These are phyloP conservation scores for Parus major DNA, from an alignment of 2,113 vertebrate species.

Conservation along the genomic window DNA sequence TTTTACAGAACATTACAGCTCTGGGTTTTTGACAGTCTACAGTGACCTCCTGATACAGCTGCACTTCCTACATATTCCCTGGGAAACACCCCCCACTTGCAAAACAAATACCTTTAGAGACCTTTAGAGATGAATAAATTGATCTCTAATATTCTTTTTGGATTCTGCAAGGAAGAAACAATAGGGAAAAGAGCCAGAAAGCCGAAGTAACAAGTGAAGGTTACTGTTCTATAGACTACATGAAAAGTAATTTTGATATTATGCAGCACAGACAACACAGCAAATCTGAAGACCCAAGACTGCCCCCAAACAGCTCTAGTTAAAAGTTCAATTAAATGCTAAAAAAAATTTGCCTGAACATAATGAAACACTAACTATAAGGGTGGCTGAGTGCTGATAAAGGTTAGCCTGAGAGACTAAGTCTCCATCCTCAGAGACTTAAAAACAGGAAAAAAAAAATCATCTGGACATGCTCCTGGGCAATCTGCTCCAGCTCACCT, in stretches of 20 bases:
- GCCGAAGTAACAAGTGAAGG: not conserved
- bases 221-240: not conserved
- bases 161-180: not conserved
- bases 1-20: not conserved
- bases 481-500: not conserved
- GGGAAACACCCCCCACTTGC: not conserved
- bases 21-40: not conserved
- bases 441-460: not conserved
- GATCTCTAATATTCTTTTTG: not conserved
- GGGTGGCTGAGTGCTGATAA: not conserved
- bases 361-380: not conserved
- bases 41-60: not conserved
- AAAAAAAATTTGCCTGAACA: not conserved
- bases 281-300: not conserved
- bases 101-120: not conserved
- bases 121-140: not conserved
- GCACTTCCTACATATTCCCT: not conserved
- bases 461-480: not conserved
- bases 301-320: not conserved
- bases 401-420: not conserved
- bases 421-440: not conserved
- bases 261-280: not conserved
- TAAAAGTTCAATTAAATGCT: not conserved
- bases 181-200: not conserved
- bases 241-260: not conserved